Evolutionary conservation across 1,140 invertebrate species (phyloP), one percentile per base, ranked within the genome.

Genomic region (Cyphomyrmex costatus): DNA sequence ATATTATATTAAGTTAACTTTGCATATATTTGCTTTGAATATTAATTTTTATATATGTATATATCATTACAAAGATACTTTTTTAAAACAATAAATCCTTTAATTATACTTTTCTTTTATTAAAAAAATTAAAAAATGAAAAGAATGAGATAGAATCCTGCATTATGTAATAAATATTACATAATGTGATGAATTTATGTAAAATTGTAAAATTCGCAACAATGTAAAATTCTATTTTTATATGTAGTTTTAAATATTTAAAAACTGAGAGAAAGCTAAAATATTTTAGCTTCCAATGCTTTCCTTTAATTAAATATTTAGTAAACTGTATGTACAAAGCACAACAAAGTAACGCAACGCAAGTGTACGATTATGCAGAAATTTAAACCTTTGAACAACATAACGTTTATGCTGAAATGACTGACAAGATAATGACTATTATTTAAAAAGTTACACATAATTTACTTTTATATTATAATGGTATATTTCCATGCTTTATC

Each of bases 261-360:
- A 77, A 77, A 58, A 24, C 21, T 60, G 16, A 42, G n/a, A 42
- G n/a, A 51, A 66, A 51, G 7, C 6, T 33, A 24, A 79, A 65
- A 33, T 8, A 30, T 12, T 12, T 7, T 1, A 21, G 16, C 21
- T 16, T 21, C 27, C 30, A 3, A 1, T 49, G 27, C 21, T 14
- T 51, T 36, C 10, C 3, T 33, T 66, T 68, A 24, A 79, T 79
- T 68, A 66, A 79, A 65, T 12, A 36, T 76, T 76, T 76, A 60
- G 0, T 60, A 60, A 77, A 60, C 36, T 61, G 16, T 8, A 58
- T 19, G 3, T 46, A 77, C 46, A 78, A 78, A 60, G 10, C 19
- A 19, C 10, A 63, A 33, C 51, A 16, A n/a, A n/a, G n/a, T n/a
- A n/a, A n/a, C n/a, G n/a, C 61, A 33, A 30, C 56, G n/a, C 16